Evolutionary conservation across 2,888 invertebrate genomes (phyloP).

Genomic region (Trachelus tabidus): DNA sequence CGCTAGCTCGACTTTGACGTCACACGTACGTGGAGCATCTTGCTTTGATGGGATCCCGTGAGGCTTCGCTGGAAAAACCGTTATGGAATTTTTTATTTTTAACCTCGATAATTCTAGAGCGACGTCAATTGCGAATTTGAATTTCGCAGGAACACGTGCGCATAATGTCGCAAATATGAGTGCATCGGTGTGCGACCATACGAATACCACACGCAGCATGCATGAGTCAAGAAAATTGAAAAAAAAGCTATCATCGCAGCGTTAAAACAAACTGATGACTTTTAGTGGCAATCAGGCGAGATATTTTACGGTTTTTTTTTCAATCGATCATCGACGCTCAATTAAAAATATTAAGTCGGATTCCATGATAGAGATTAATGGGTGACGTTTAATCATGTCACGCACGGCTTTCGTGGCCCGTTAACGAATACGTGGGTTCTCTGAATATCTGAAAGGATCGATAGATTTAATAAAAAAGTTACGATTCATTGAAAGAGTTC

Average conservation of each 20-base stretch:
- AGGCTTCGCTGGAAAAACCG: not conserved
- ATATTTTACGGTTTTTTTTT: no score
- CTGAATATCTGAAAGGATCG: not conserved
- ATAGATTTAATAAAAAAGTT: not conserved
- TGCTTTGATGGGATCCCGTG: not conserved
- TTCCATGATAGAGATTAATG: not conserved
- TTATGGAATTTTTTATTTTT: not conserved
- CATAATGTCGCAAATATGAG: no score
- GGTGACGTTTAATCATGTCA: not conserved
- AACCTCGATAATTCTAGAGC: not conserved
- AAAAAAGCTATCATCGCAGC: not conserved
- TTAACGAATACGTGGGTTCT: not conserved
- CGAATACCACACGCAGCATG: not conserved
- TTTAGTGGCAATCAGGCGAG: no score
- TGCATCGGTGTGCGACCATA: not conserved
- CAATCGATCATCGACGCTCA: not conserved
- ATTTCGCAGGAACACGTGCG: not conserved
- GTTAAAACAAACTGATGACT: no score
- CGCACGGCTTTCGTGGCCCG: not conserved
- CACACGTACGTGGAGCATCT: not conserved
- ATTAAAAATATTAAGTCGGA: not conserved
- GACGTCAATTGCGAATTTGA: not conserved
- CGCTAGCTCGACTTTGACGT: not conserved
- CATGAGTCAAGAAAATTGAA: not conserved
- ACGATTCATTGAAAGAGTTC: not conserved